Percentiles rank a stretch among this genome's conserved stretches.
Evolutionary conservation across 2,113 vertebrate genomes (phyloP).

Genomic region (Podarcis raffonei): DNA sequence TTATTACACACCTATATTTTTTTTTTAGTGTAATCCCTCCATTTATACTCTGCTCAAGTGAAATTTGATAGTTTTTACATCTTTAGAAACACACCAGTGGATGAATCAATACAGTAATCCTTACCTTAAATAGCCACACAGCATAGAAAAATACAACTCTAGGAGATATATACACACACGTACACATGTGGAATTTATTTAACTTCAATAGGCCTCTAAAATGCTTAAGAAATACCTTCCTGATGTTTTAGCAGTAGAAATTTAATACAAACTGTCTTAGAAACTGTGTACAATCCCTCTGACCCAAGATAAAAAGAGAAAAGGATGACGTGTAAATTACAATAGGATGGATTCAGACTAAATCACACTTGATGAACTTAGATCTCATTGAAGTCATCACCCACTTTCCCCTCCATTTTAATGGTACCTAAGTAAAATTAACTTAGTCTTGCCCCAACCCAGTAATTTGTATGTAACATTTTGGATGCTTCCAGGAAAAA

Average conservation of each 20-base stretch:
- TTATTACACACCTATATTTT: neutral
- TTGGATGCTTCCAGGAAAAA: neutral
- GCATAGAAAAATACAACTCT: constrained; percentile 56
- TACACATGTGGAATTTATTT: constrained; percentile 7
- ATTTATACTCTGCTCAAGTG: constrained; percentile 20
- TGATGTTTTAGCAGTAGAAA: constrained; percentile 15
- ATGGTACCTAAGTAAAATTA: neutral
- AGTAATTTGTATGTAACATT: constrained; percentile 10
- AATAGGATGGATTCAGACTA: neutral
- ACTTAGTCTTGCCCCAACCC: neutral
- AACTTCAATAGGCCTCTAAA: constrained; percentile 46
- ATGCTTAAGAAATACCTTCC: constrained; percentile 40
- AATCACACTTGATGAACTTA: neutral
- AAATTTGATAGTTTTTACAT: neutral
- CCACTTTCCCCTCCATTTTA: too few species aligned
- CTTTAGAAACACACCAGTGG: constrained; percentile 43
- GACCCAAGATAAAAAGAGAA: constrained; percentile 15
- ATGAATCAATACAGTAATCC: constrained; percentile 40
- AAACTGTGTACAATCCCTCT: neutral
- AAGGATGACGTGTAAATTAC: neutral
- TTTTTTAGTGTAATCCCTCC: neutral
- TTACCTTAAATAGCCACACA: constrained; percentile 45
- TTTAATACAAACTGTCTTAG: constrained; percentile 23
- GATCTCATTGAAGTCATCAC: neutral
- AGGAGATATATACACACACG: constrained; percentile 22